These are phyloP conservation scores for Aegotheles bennettii DNA, from an alignment of 2,113 vertebrate genomes.

Conservation along the genomic window DNA sequence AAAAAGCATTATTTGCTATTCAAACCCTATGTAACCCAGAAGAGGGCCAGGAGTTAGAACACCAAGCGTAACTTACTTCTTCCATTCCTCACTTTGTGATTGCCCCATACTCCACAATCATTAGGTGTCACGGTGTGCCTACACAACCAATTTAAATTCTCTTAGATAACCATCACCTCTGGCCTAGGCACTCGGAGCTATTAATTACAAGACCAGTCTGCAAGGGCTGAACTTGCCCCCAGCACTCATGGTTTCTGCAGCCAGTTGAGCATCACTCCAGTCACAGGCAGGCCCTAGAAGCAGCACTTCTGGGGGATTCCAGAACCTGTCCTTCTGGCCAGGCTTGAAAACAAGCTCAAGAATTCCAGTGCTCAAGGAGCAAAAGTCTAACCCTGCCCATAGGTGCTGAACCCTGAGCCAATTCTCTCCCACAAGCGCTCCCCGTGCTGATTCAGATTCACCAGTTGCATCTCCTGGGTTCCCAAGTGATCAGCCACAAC, in stretches of 20 bases:
- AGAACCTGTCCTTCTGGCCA: rapidly evolving
- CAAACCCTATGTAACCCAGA: neutral
- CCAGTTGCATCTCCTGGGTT: rapidly evolving
- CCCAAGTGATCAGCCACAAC: neutral
- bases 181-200: neutral
- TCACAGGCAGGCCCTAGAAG: neutral
- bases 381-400: rapidly evolving
- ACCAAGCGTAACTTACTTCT: rapidly evolving
- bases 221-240: rapidly evolving
- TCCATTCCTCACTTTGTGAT: neutral
- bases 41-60: neutral
- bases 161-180: neutral
- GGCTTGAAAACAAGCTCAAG: neutral
- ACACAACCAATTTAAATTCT: rapidly evolving
- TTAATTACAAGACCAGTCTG: neutral
- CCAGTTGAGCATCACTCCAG: neutral
- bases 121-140: rapidly evolving
- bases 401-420: neutral
- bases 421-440: neutral
- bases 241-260: neutral
- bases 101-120: rapidly evolving
- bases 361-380: rapidly evolving
- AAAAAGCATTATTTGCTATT: neutral
- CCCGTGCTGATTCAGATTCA: rapidly evolving
- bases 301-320: neutral